Evolutionary conservation across 2,113 vertebrate genomes (phyloP).

Genomic region (Holacanthus passer): DNA sequence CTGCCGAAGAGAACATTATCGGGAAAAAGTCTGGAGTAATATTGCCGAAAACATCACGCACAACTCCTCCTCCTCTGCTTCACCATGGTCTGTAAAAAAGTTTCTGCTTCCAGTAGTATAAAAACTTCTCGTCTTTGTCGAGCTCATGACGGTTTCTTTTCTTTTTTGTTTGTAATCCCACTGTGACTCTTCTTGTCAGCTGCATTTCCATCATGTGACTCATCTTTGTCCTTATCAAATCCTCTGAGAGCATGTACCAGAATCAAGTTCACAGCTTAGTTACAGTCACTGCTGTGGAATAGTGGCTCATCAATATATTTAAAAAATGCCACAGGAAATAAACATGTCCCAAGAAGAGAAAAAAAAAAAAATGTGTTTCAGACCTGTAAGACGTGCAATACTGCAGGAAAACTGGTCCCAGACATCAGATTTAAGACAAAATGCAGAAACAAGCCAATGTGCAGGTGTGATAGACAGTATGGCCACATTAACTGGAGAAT

Average conservation of each 20-base stretch:
- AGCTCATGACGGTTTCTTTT: not conserved
- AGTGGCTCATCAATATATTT: conserved; percentile 44
- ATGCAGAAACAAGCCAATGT: conserved; percentile 44
- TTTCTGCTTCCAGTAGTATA: conserved; percentile 59
- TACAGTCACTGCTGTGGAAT: conserved; percentile 54
- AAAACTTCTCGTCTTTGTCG: not conserved
- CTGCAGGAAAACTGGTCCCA: conserved; percentile 58
- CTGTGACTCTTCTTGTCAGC: conserved; percentile 2
- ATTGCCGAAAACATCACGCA: not conserved
- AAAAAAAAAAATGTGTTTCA: not conserved
- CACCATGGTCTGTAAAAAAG: conserved; percentile 22
- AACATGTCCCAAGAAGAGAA: not conserved
- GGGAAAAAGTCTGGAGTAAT: conserved; percentile 3
- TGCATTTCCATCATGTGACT: conserved; percentile 35
- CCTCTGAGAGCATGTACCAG: conserved; percentile 37
- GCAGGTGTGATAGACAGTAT: conserved; percentile 9
- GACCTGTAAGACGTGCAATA: conserved; percentile 43
- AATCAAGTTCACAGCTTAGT: conserved; percentile 59
- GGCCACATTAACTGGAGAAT: not conserved
- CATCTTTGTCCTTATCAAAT: conserved; percentile 44
- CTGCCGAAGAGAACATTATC: conserved; percentile 36
- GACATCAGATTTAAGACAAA: conserved; percentile 56
- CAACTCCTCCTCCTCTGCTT: conserved; percentile 11
- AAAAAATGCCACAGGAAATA: conserved; percentile 46
- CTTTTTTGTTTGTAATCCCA: not conserved